Evolutionary conservation across 2,888 invertebrate species (phyloP).

Genomic region (Eudemis profundana): DNA sequence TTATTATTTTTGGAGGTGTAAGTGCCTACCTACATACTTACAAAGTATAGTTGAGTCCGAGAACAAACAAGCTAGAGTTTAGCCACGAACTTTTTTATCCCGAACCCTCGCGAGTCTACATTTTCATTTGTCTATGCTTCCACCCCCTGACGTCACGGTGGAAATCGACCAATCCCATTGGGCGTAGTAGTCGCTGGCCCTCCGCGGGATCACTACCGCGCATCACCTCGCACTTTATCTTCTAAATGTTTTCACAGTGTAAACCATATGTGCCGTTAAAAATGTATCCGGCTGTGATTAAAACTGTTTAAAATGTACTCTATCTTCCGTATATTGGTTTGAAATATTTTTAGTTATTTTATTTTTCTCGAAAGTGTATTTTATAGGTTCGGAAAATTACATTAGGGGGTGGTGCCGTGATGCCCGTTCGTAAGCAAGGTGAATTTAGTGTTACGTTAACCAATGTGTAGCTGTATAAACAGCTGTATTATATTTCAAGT

Average conservation of each 20-base stretch:
- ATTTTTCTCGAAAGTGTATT: slow-evolving; percentile 65
- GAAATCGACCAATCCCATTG: slow-evolving; percentile 87
- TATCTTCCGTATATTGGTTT: slow-evolving; percentile 60
- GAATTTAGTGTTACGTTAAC: slow-evolving; percentile 61
- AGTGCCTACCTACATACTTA: no score
- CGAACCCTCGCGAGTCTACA: slow-evolving; percentile 62
- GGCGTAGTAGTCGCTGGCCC: slow-evolving; percentile 81
- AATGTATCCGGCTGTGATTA: slow-evolving; percentile 70
- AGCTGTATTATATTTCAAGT: background rate
- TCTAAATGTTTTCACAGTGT: slow-evolving; percentile 79
- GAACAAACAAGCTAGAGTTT: slow-evolving; percentile 42
- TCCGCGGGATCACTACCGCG: slow-evolving; percentile 74
- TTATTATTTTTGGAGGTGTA: no score
- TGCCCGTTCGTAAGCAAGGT: slow-evolving; percentile 92
- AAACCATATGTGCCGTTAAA: slow-evolving; percentile 69
- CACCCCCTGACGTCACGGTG: slow-evolving; percentile 86
- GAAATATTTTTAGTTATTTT: slow-evolving; percentile 69
- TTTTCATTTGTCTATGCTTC: slow-evolving; percentile 78
- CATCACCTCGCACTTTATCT: slow-evolving; percentile 68
- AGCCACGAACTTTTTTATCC: slow-evolving; percentile 54
- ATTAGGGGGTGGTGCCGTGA: slow-evolving; percentile 85
- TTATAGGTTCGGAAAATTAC: slow-evolving; percentile 75
- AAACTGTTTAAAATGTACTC: slow-evolving; percentile 74
- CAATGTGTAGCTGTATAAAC: slow-evolving; percentile 10
- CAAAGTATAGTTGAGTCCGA: no score